These are phyloP conservation scores for Anguilla rostrata DNA, from an alignment of 2,113 vertebrate genomes.

Conservation along the genomic window DNA sequence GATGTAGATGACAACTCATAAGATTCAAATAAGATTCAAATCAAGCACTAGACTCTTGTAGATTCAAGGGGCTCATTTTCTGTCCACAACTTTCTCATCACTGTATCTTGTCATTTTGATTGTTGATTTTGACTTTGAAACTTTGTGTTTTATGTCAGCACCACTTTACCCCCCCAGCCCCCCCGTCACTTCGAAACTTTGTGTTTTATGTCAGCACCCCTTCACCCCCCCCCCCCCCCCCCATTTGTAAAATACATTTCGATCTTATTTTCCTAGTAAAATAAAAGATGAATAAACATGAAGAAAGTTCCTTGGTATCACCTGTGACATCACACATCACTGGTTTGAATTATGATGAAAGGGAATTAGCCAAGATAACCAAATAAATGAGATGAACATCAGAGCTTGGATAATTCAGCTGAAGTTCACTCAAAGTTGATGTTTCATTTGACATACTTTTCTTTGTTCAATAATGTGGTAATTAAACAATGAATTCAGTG, in stretches of 20 bases:
- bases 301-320: background rate
- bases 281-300: background rate
- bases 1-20: background rate
- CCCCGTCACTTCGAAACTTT: too few species aligned
- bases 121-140: too few species aligned
- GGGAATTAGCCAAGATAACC: background rate
- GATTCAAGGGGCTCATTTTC: background rate
- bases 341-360: background rate
- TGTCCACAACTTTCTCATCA: too few species aligned
- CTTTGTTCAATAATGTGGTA: background rate
- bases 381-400: background rate
- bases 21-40: background rate
- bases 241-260: too few species aligned
- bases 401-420: background rate
- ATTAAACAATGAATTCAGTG: background rate
- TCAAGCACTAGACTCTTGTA: background rate
- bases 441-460: background rate
- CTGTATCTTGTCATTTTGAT: too few species aligned
- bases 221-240: too few species aligned
- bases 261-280: too few species aligned
- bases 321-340: background rate
- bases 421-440: constrained; percentile 1
- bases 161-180: too few species aligned
- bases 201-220: too few species aligned
- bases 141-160: too few species aligned